A percentile compares a stretch with the other conserved stretches of the same genome.
Conservation (phyloP, 2,797 vertebrate species). For the Arnoldichthys spilopterus region DNA sequence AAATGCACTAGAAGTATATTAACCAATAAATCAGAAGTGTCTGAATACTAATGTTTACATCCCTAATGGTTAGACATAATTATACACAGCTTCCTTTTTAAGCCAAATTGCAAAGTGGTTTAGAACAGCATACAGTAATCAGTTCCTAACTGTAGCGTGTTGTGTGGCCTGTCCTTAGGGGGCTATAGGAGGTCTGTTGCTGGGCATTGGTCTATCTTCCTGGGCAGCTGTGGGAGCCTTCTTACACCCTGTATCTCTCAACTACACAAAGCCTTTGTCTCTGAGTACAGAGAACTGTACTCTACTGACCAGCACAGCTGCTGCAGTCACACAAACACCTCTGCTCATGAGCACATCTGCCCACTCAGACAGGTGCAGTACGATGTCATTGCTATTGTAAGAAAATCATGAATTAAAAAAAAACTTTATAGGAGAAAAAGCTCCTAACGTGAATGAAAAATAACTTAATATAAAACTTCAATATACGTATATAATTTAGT, state of each 20-base stretch:
- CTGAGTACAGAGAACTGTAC: slow-evolving; percentile 75
- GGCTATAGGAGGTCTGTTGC: slow-evolving; percentile 77
- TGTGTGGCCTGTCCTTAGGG: slow-evolving; percentile 70
- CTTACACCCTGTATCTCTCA: slow-evolving; percentile 73
- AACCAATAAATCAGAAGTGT: too few species aligned
- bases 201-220: slow-evolving; percentile 76
- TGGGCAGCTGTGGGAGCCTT: slow-evolving; percentile 79
- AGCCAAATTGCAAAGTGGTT: background rate
- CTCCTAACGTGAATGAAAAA: too few species aligned
- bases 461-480: too few species aligned
- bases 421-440: background rate
- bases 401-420: background rate
- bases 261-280: slow-evolving; percentile 74
- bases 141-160: background rate
- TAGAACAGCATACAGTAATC: background rate
- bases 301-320: slow-evolving; percentile 62
- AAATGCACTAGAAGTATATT: too few species aligned
- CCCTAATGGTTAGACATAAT: background rate
- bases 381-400: background rate
- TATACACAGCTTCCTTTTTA: background rate
- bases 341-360: slow-evolving; percentile 25
- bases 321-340: slow-evolving; percentile 32
- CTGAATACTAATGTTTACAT: too few species aligned
- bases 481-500: too few species aligned
- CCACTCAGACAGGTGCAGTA: slow-evolving; percentile 44